Evolutionary conservation across 2,797 vertebrate genomes (phyloP), one percentile per base, ranked within the genome.

Genomic region (Mormyrops boulengeri): DNA sequence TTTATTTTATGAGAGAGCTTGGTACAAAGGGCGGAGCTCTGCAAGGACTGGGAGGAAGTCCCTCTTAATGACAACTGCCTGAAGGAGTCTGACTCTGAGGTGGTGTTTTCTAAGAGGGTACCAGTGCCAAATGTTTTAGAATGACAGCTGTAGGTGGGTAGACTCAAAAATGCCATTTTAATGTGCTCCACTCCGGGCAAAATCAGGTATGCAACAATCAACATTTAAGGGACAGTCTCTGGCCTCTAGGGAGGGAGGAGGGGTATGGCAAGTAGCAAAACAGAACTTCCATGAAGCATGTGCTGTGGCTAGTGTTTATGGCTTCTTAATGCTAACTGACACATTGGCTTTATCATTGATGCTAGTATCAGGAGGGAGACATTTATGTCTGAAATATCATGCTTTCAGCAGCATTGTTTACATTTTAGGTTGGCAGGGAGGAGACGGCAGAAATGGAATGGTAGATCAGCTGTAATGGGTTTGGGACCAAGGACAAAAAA

Each of bases 121-220:
- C 89, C 90, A 92, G 95, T 97, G 97, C 96, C 96, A 97, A 97
- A 94, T 91, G 93, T 87, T 34, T 1, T 53, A 92, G 84, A 90
- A 91, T 30, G 77, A 91, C 89, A 22, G 41, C 90, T 92, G 92
- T 92, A 93, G 91, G 89, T 89, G 92, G 92, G 94, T 92, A 93
- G 91, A 94, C 93, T 94, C 47, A 85, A 38, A 41, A 19, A 57
- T 87, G 82, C 82, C 44, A 52, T 96, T 93, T 94, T 94, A 92
- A 94, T 92, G 92, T 92, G 93, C 93, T 93, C 91, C 92, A 93
- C 90, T 94, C 91, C 93, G 92, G 95, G 95, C 93, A 93, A 91
- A 94, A 96, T 96, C 69, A 93, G 93, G 95, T 95, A 96, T 96
- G 95, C 94, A 96, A 94, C 90, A 89, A 88, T 90, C 90, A 91